These are phyloP conservation scores for Neodiprion lecontei DNA, from an alignment of 1,140 invertebrate genomes.

Conservation along the genomic window DNA sequence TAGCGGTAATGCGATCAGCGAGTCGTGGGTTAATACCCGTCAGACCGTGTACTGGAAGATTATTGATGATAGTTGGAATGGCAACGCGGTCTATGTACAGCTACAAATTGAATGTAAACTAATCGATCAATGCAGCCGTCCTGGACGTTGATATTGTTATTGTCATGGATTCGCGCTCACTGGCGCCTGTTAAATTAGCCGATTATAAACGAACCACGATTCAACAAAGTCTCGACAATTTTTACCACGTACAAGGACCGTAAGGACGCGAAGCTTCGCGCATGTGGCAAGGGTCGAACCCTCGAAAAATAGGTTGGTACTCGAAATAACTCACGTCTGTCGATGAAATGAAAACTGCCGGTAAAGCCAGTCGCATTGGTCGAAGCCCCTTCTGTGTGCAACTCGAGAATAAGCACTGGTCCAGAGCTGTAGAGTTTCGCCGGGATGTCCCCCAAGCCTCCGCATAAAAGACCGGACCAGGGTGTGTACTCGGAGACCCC, in stretches of 20 bases:
- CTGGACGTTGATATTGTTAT: too few relatives aligned
- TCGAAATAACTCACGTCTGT: conserved; percentile 73
- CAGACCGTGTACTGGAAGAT: not conserved
- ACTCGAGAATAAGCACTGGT: conserved; percentile 80
- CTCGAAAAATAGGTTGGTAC: too few relatives aligned
- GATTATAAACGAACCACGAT: too few relatives aligned
- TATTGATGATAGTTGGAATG: not conserved
- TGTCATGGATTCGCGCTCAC: too few relatives aligned
- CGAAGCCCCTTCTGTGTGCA: conserved; percentile 71
- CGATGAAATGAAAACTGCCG: conserved; percentile 82
- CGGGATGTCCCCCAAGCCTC: conserved; percentile 74
- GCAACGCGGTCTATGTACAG: not conserved
- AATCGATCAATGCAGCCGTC: not conserved
- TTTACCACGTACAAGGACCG: too few relatives aligned
- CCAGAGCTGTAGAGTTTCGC: conserved; percentile 82
- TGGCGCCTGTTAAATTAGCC: too few relatives aligned
- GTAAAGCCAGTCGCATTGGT: conserved; percentile 77
- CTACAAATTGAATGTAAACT: conserved; percentile 4
- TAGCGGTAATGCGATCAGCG: not conserved
- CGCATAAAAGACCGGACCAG: conserved; percentile 80
- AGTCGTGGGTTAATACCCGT: not conserved
- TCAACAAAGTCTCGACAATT: too few relatives aligned
- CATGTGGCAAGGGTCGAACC: too few relatives aligned
- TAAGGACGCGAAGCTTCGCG: too few relatives aligned
- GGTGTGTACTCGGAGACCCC: conserved; percentile 80